A percentile compares a stretch with the other conserved stretches of the same genome.
These are phyloP conservation scores for Amblyraja radiata DNA, from an alignment of 2,797 vertebrate species.

Conservation along the genomic window DNA sequence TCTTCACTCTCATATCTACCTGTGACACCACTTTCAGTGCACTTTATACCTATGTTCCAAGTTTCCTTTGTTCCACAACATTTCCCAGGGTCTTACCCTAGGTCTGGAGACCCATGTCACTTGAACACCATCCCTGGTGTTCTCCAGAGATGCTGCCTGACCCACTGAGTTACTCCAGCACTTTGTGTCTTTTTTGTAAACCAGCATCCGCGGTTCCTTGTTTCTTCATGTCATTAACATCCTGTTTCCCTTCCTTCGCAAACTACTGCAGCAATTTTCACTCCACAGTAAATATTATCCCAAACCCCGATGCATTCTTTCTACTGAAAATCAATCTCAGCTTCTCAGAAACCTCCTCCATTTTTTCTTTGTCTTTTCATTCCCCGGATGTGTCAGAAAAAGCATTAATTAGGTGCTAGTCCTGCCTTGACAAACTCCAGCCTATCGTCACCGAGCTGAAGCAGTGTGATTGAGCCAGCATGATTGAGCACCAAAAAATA, in stretches of 20 bases:
- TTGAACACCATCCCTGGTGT: too few species aligned
- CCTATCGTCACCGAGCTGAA: not conserved
- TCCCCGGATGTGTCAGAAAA: not conserved
- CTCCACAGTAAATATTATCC: not conserved
- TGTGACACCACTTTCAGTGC: too few species aligned
- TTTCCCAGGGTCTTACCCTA: too few species aligned
- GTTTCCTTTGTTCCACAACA: too few species aligned
- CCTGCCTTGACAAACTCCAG: not conserved
- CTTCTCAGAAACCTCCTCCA: not conserved
- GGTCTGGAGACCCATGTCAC: too few species aligned
- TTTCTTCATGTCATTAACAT: not conserved
- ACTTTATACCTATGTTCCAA: too few species aligned
- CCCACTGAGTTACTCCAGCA: too few species aligned
- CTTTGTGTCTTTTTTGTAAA: too few species aligned
- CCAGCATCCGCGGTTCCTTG: too few species aligned
- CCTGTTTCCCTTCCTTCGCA: not conserved
- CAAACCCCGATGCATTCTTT: not conserved
- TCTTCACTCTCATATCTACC: too few species aligned
- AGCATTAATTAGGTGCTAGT: not conserved
- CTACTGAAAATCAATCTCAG: not conserved
- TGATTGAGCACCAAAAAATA: not conserved
- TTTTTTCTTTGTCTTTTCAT: not conserved
- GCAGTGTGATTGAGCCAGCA: not conserved
- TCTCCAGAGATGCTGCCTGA: too few species aligned
- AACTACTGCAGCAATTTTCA: not conserved